Percentiles rank a stretch among this genome's conserved stretches.
Evolutionary conservation across 2,797 vertebrate genomes (phyloP).

Genomic region (Gouania willdenowi): DNA sequence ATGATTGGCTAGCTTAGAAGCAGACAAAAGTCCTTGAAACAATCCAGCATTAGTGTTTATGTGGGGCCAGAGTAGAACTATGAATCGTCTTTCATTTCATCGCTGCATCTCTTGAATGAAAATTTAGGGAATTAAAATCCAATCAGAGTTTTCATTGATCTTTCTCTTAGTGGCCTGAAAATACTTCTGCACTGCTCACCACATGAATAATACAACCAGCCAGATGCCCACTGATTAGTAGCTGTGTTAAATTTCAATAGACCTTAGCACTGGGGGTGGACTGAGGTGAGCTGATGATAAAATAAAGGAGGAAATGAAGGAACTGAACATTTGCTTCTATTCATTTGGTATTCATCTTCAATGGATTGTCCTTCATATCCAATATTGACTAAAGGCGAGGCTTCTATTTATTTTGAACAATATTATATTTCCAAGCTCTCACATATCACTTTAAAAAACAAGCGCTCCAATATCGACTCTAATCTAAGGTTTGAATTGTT

Average conservation of each 20-base stretch:
- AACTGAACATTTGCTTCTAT: slow-evolving; percentile 20
- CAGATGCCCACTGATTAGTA: slow-evolving; percentile 34
- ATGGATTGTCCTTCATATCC: too few species aligned
- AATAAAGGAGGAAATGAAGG: neutral
- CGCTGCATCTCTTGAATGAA: slow-evolving; percentile 11
- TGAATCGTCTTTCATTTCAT: neutral
- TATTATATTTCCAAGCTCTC: too few species aligned
- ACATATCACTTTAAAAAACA: too few species aligned
- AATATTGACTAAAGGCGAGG: too few species aligned
- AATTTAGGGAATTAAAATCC: slow-evolving; percentile 33
- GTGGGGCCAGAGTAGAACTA: slow-evolving; percentile 14
- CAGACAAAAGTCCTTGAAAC: slow-evolving; percentile 33
- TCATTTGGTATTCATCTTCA: too few species aligned
- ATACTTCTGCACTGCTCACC: slow-evolving; percentile 2
- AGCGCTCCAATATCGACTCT: too few species aligned
- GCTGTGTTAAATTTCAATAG: slow-evolving; percentile 62
- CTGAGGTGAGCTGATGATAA: slow-evolving; percentile 9
- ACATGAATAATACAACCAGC: slow-evolving; percentile 29
- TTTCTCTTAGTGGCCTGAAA: slow-evolving; percentile 20
- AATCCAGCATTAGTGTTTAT: slow-evolving; percentile 13
- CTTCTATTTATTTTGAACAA: too few species aligned
- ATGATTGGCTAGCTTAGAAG: slow-evolving; percentile 37
- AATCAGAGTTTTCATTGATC: slow-evolving; percentile 25
- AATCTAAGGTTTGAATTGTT: too few species aligned
- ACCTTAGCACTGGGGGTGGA: slow-evolving; percentile 51